Evolutionary conservation across 2,888 invertebrate species (phyloP).

Genomic region (Pinctada fucata): DNA sequence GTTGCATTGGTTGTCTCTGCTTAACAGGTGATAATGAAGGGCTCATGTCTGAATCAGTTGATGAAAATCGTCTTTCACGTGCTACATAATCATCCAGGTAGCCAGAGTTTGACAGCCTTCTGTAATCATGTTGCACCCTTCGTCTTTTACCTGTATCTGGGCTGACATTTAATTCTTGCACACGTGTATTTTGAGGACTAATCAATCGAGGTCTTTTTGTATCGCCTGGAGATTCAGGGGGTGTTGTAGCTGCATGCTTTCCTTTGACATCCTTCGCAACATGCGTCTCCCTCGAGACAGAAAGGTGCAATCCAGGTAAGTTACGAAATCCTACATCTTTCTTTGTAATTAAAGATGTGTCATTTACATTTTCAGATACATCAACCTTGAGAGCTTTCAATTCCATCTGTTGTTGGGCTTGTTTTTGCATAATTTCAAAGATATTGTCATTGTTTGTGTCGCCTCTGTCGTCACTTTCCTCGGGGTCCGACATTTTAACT

Average conservation of each 20-base stretch:
- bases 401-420: slow-evolving; percentile 32
- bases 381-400: slow-evolving; percentile 34
- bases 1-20: slow-evolving; percentile 7
- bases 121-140: slow-evolving; percentile 74
- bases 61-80: slow-evolving; percentile 65
- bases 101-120: slow-evolving; percentile 74
- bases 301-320: slow-evolving; percentile 61
- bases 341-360: slow-evolving; percentile 36
- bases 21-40: slow-evolving; percentile 54
- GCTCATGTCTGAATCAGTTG: slow-evolving; percentile 61
- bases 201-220: slow-evolving; percentile 57
- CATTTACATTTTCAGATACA: slow-evolving; percentile 35
- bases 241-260: slow-evolving; percentile 7
- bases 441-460: slow-evolving; percentile 56
- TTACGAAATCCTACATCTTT: slow-evolving; percentile 56
- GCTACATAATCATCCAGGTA: slow-evolving; percentile 74
- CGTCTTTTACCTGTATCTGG: slow-evolving; percentile 70
- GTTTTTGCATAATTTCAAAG: slow-evolving; percentile 54
- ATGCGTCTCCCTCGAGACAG: slow-evolving; percentile 47
- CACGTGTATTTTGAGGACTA: slow-evolving; percentile 36
- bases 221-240: slow-evolving; percentile 46
- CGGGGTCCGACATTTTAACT: slow-evolving; percentile 68
- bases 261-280: slow-evolving; percentile 40
- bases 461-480: slow-evolving; percentile 43
- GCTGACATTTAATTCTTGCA: slow-evolving; percentile 56